Conservation (phyloP, 2,888 invertebrate genomes). For the Ichneumoninae sp. region DNA sequence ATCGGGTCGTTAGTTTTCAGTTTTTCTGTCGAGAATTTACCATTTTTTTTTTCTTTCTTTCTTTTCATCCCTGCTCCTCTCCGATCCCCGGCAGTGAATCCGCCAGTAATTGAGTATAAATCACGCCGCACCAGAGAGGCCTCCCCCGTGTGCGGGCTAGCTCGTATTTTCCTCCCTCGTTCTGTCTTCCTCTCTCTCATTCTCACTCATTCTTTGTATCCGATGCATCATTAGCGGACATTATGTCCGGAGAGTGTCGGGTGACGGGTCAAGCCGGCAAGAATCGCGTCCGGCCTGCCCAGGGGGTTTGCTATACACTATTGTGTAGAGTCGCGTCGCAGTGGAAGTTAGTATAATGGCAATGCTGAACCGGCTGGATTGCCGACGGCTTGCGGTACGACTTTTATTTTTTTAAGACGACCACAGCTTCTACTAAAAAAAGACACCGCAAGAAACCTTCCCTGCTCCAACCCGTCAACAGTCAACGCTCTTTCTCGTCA, state of each 20-base stretch:
- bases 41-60: conserved; percentile 57
- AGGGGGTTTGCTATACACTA: conserved; percentile 1
- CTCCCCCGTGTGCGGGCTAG: conserved; percentile 29
- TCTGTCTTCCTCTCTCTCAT: neutral
- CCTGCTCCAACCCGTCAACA: too few species aligned
- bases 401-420: neutral
- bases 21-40: conserved; percentile 69
- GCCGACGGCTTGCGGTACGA: neutral
- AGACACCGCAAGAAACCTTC: too few species aligned
- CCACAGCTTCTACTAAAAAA: too few species aligned
- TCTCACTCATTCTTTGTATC: conserved; percentile 60
- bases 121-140: conserved; percentile 64
- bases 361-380: neutral
- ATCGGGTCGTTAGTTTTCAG: conserved; percentile 72
- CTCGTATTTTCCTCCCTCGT: conserved; percentile 19
- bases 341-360: neutral
- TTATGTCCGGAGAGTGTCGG: conserved; percentile 70
- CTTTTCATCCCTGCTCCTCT: neutral
- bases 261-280: conserved; percentile 60
- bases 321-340: neutral
- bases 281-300: conserved; percentile 35
- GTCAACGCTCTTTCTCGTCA: too few species aligned
- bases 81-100: conserved; percentile 66
- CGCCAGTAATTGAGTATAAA: conserved; percentile 77
- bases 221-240: conserved; percentile 73